Conservation (phyloP, 2,888 invertebrate genomes). For the Agrilus biguttatus region DNA sequence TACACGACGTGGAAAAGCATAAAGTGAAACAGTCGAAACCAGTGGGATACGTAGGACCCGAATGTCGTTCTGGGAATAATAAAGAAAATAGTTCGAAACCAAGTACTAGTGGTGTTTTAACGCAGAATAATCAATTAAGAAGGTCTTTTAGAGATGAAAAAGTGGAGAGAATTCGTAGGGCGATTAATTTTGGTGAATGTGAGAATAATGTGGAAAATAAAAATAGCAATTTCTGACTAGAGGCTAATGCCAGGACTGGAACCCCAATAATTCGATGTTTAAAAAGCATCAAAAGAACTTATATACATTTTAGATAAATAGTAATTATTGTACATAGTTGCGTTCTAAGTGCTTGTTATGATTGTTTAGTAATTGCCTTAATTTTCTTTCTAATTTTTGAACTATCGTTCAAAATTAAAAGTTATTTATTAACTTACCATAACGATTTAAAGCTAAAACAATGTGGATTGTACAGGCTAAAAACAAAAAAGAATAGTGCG, state of each 20-base stretch:
- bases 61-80: conserved; percentile 6
- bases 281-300: too few relatives aligned
- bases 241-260: conserved; percentile 1
- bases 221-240: conserved; percentile 13
- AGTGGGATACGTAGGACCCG: conserved; percentile 37
- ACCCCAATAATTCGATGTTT: too few relatives aligned
- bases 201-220: conserved; percentile 11
- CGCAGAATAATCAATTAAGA: conserved; percentile 3
- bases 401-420: too few relatives aligned
- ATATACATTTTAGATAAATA: too few relatives aligned
- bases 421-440: too few relatives aligned
- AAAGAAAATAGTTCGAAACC: not conserved
- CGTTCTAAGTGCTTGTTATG: too few relatives aligned
- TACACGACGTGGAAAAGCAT: conserved; percentile 23
- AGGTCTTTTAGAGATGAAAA: conserved; percentile 9
- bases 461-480: too few relatives aligned
- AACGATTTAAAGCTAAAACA: too few relatives aligned
- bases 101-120: conserved; percentile 1
- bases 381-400: too few relatives aligned
- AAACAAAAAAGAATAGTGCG: too few relatives aligned
- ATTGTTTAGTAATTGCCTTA: too few relatives aligned
- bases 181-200: conserved; percentile 23
- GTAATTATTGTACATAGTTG: too few relatives aligned
- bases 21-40: conserved; percentile 30
- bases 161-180: conserved; percentile 23